Evolutionary conservation across 2,888 invertebrate genomes (phyloP), one percentile per base, ranked within the genome.

Genomic region (Caenorhabditis parvicauda): DNA sequence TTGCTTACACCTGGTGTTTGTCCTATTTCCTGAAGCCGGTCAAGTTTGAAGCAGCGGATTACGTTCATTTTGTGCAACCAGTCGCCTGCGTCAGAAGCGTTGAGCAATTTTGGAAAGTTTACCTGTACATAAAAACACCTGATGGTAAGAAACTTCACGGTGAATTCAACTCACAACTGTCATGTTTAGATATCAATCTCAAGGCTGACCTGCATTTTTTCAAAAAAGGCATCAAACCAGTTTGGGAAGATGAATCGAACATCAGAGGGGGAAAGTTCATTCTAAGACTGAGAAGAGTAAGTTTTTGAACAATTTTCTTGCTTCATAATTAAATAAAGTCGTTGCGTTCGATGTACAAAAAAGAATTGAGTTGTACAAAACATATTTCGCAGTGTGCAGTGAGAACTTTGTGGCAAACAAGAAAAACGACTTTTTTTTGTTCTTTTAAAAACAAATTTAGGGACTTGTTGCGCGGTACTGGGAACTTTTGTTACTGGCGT

Each of bases 241-340:
- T 98, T 90, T 98, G 96, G 98, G 98, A 98, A 86, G 95, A 96
- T 83, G 88, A 89, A 58, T 91, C 92, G 45, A 98, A 98, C 84
- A 89, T 89, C 82, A 89, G 90, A 82, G 96, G 98, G 51, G 98
- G 96, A 27, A 95, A 95, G 85, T 98, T 96, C 95, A 91, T 95
- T 74, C 90, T 96, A 67, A 87, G 94, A 72, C 86, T 96, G 82
- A 89, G 91, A 81, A 95, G 63, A 57, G 66, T 57, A 12, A 9
- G n/a, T 12, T 32, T 32, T n/a, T 32, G n/a, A 32, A 12, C n/a
- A 12, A n/a, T 32, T 12, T 32, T 12, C n/a, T n/a, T 12, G n/a
- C 35, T 32, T 12, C 9, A 32, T 32, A 12, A 12, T 9, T 12
- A 9, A 32, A 32, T n/a, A 32, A 32, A 32, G n/a, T 32, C 35